Evolutionary conservation across 2,797 vertebrate species (phyloP).

Genomic region (Brotula barbata): DNA sequence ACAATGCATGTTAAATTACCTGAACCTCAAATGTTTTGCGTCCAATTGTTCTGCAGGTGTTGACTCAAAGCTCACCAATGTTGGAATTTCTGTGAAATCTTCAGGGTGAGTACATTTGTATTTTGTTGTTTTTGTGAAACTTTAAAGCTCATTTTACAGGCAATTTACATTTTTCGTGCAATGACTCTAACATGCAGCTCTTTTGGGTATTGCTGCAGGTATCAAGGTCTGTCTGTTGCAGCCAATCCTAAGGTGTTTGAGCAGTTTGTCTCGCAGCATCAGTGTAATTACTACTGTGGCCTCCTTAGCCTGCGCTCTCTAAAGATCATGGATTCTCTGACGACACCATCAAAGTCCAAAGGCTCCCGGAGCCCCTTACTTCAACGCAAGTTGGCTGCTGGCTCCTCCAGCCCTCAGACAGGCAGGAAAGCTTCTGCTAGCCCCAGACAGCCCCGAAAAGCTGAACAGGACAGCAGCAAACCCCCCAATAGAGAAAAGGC

Average conservation of each 20-base stretch:
- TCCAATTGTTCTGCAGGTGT: slow-evolving; percentile 83
- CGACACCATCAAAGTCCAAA: slow-evolving; percentile 80
- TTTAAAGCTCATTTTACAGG: slow-evolving; percentile 43
- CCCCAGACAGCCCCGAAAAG: slow-evolving; percentile 74
- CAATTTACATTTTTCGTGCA: slow-evolving; percentile 42
- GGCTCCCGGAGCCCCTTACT: slow-evolving; percentile 85
- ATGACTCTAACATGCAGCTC: not conserved
- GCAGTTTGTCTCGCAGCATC: slow-evolving; percentile 83
- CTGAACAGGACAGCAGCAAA: slow-evolving; percentile 65
- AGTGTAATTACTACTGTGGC: slow-evolving; percentile 89
- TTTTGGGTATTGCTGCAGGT: slow-evolving; percentile 77
- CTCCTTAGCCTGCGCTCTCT: slow-evolving; percentile 83
- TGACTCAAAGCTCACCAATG: slow-evolving; percentile 89
- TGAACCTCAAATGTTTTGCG: slow-evolving; percentile 24
- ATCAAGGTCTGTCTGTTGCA: slow-evolving; percentile 87
- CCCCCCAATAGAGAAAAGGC: slow-evolving; percentile 56
- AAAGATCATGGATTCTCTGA: slow-evolving; percentile 79
- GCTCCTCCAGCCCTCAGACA: slow-evolving; percentile 88
- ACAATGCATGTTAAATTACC: slow-evolving; percentile 5
- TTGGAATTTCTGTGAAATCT: slow-evolving; percentile 87
- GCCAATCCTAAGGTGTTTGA: slow-evolving; percentile 86
- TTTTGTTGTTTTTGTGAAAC: slow-evolving; percentile 29
- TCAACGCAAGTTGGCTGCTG: slow-evolving; percentile 78
- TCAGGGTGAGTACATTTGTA: slow-evolving; percentile 83
- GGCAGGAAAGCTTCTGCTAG: slow-evolving; percentile 78